Percentiles rank a stretch among this genome's conserved stretches.
Evolutionary conservation across 2,113 vertebrate species (phyloP).

Genomic region (Syngnathus scovelli): DNA sequence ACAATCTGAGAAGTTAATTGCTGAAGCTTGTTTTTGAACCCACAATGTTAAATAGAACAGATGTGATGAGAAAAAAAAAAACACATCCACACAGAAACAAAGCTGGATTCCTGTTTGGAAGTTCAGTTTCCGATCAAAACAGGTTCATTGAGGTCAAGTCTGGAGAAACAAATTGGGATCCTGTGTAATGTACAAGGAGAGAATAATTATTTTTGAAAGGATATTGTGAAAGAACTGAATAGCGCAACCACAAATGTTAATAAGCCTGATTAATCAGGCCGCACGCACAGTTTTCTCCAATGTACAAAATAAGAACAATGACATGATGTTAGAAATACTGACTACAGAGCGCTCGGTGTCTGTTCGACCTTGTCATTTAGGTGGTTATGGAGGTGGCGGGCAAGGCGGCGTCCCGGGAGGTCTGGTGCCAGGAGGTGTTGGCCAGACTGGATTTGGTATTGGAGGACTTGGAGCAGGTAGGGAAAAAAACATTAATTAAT

Average conservation of each 20-base stretch:
- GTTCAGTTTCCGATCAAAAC: neutral
- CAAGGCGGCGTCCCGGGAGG: conserved; percentile 43
- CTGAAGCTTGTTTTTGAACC: no score
- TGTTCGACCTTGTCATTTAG: conserved; percentile 24
- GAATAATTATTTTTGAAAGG: conserved; percentile 19
- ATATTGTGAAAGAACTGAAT: conserved; percentile 29
- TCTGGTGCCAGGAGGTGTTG: conserved; percentile 53
- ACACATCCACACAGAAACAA: neutral
- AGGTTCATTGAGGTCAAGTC: conserved; percentile 8
- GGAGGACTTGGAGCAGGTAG: conserved; percentile 55
- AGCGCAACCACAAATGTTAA: conserved; percentile 5
- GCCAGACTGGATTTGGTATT: conserved; percentile 33
- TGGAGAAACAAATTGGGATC: conserved; percentile 25
- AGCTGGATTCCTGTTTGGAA: neutral
- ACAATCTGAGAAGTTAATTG: no score
- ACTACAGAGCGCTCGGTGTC: neutral
- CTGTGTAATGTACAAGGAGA: conserved; percentile 18
- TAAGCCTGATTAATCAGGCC: conserved; percentile 20
- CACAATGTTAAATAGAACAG: no score
- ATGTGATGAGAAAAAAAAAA: neutral
- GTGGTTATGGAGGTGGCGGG: conserved; percentile 54
- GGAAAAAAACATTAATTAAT: neutral
- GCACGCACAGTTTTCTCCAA: conserved; percentile 10
- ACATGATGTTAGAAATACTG: neutral
- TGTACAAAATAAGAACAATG: neutral